Conservation (phyloP, 2,888 invertebrate genomes). For the Taphrorychus bicolor region DNA sequence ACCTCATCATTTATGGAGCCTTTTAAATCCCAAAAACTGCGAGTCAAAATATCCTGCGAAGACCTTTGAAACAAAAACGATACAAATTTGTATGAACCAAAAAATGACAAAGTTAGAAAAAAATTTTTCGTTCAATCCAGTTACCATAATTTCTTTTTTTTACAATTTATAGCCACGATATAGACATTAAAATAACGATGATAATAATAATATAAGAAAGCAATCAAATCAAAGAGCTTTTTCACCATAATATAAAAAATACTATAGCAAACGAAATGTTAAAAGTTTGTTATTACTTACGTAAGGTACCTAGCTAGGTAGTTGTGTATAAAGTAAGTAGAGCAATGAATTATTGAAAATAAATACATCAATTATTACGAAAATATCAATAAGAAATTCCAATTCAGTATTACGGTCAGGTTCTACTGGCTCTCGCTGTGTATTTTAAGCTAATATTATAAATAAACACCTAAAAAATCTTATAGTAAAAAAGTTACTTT, state of each 20-base stretch:
- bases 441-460: conserved; percentile 11
- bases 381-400: background rate
- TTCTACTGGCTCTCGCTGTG: background rate
- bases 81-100: too few relatives aligned
- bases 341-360: background rate
- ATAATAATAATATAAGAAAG: background rate
- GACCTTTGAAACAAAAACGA: too few relatives aligned
- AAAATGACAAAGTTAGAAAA: too few relatives aligned
- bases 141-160: too few relatives aligned
- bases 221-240: conserved; percentile 8
- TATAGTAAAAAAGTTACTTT: conserved; percentile 31
- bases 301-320: background rate
- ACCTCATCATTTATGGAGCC: too few relatives aligned
- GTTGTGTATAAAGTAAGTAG: background rate
- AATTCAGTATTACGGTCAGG: background rate
- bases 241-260: background rate
- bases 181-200: background rate
- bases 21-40: too few relatives aligned
- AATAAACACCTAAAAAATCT: conserved; percentile 8
- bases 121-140: too few relatives aligned
- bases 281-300: background rate
- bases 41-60: too few relatives aligned
- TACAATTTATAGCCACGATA: too few relatives aligned
- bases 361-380: background rate
- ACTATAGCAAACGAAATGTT: background rate